Base-by-base conservation (phyloP, 2,888 invertebrate genomes). In the Aleiodes alternator region DNA sequence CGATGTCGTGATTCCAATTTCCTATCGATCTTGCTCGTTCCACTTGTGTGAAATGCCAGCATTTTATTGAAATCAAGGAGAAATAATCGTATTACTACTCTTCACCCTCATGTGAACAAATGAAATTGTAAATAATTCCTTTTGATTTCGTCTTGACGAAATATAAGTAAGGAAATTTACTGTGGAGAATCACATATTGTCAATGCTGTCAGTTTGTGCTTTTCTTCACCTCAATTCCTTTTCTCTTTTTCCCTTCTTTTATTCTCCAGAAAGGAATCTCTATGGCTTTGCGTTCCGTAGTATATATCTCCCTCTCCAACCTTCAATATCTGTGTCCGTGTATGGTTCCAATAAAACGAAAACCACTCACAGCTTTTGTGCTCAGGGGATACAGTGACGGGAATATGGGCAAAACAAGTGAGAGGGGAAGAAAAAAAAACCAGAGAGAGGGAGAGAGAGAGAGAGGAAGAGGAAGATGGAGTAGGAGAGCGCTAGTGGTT, bases 281-380 rank as follows among this genome's bases (percentile, higher is more conserved):
- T 57, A 72, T 71, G 59, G 74, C 61, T 71, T 69, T 64, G 43
- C 57, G 70, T 64, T 72, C 70, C 38, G 16, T 50, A 61, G 56
- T 72, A 64, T 70, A 56, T 71, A 56, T 69, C 70, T 34, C 66
- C 75, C 51, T 56, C 57, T 66, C 64, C 51, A 23, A 12, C 48
- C 29, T 64, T 64, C 64, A 64, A 64, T 64, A 84, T 86, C 84
- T 82, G 84, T 86, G 86, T 86, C 85, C 86, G 84, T 88, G 87
- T 88, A 88, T 86, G 86, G 84, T 88, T 85, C 88, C 89, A 89
- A 89, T 89, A 89, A 89, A 89, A 89, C 86, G 86, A 83, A 86
- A 88, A 88, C 87, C 88, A 88, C 89, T 89, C 88, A 84, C 86
- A 85, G 87, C 88, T 87, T 88, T 89, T 89, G 88, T 89, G 87